phyloP scores from a whole-genome alignment of 2,888 invertebrate species.

The Volucella inflata region DNA sequence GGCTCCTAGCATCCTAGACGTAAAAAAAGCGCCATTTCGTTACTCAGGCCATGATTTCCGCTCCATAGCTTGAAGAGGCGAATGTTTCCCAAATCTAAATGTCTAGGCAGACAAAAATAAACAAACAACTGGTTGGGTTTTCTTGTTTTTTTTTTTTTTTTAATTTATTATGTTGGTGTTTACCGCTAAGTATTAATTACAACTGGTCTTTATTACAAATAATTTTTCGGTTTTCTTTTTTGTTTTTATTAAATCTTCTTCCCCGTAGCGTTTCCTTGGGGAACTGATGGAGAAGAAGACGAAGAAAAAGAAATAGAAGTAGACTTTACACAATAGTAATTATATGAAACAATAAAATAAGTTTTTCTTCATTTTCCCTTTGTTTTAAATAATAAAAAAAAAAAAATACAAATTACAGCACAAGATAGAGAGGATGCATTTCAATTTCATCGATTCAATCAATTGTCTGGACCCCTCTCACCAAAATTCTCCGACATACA shows the following conservation, averaged over 20 bases:
- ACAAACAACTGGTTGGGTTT: not conserved
- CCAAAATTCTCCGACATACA: not conserved
- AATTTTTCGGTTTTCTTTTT: constrained; percentile 49
- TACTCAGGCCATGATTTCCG: no score
- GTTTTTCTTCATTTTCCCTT: constrained; percentile 16
- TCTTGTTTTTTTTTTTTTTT: constrained; percentile 45
- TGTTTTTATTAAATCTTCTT: constrained; percentile 33
- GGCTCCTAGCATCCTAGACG: no score
- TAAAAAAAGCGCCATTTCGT: no score
- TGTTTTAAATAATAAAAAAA: constrained; percentile 55
- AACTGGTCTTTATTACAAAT: constrained; percentile 68
- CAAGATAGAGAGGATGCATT: constrained; percentile 65
- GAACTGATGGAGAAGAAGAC: constrained; percentile 31
- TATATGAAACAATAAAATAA: constrained; percentile 49
- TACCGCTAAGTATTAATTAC: constrained; percentile 71
- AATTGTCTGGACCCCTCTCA: constrained; percentile 1
- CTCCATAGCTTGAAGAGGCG: no score
- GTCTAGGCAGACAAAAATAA: not conserved
- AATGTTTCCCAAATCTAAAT: no score
- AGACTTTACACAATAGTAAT: constrained; percentile 48
- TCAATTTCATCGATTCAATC: constrained; percentile 30
- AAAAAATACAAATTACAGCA: constrained; percentile 68
- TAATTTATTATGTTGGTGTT: constrained; percentile 58
- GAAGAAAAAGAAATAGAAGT: no score
- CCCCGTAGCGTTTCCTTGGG: constrained; percentile 9